Conservation (phyloP, 1,140 invertebrate genomes). For the Drosophila tani region DNA sequence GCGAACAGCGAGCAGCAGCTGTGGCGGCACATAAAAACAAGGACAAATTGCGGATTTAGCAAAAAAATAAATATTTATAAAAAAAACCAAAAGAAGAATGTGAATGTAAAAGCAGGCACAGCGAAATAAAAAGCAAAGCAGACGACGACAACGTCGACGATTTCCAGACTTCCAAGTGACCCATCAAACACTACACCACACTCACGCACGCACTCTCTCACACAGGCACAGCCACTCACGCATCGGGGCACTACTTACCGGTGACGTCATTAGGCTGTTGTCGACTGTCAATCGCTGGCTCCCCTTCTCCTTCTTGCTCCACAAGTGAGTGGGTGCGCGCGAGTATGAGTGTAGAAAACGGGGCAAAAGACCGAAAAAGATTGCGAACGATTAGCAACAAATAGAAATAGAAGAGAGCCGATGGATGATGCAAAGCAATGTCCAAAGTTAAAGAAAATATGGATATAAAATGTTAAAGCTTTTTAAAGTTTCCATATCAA, state of each 20-base stretch:
- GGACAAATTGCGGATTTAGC: conserved; percentile 72
- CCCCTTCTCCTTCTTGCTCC: not conserved
- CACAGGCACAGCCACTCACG: conserved; percentile 7
- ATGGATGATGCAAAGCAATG: not conserved
- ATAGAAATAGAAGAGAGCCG: not conserved
- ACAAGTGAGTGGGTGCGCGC: conserved; percentile 16
- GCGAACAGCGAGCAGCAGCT: conserved; percentile 42
- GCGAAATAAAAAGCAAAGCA: conserved; percentile 52
- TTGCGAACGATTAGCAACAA: conserved; percentile 25
- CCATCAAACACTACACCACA: conserved; percentile 55
- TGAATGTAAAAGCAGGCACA: conserved; percentile 61
- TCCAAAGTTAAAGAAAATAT: conserved; percentile 2
- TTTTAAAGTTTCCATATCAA: no score
- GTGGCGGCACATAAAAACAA: conserved; percentile 63
- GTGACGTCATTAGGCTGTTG: conserved; percentile 71
- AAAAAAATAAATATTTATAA: conserved; percentile 13
- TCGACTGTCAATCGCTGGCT: conserved; percentile 56
- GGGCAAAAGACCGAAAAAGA: conserved; percentile 9
- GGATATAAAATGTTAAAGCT: no score
- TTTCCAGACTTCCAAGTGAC: conserved; percentile 46
- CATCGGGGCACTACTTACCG: conserved; percentile 18
- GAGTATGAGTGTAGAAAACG: conserved; percentile 11
- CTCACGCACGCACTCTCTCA: conserved; percentile 5
- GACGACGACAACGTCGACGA: conserved; percentile 23
- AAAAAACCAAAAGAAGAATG: conserved; percentile 35